Evolutionary conservation across 2,888 invertebrate species (phyloP).

Genomic region (Dicyrtomina minuta): DNA sequence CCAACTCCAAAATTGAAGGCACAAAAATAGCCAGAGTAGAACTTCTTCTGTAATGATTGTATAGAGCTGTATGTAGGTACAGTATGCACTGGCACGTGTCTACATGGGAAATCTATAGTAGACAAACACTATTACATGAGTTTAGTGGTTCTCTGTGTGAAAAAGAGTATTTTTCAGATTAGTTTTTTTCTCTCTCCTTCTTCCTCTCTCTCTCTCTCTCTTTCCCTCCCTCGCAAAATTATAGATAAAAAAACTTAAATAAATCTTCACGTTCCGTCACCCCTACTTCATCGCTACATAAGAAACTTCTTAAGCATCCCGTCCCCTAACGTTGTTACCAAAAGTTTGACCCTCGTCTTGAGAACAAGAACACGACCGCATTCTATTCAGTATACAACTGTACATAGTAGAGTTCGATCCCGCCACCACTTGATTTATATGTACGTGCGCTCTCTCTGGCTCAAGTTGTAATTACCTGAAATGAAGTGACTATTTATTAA

Average conservation of each 20-base stretch:
- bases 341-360: slow-evolving; percentile 23
- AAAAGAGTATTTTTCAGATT: slow-evolving; percentile 17
- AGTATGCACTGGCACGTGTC: no score
- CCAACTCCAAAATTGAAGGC: no score
- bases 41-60: no score
- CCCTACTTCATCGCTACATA: slow-evolving; percentile 1
- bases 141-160: not conserved
- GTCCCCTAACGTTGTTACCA: slow-evolving; percentile 14
- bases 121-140: not conserved
- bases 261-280: slow-evolving; percentile 28
- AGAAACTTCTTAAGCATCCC: slow-evolving; percentile 4
- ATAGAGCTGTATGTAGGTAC: no score
- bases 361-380: not conserved
- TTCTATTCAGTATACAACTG: not conserved
- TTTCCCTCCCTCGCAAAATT: slow-evolving; percentile 11
- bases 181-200: no score
- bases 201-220: no score
- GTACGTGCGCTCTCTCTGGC: no score
- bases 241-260: slow-evolving; percentile 24
- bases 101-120: no score
- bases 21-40: no score
- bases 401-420: no score
- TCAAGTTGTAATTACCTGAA: not conserved
- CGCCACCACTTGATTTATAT: no score
- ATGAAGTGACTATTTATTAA: slow-evolving; percentile 23